Percentiles rank a stretch among this genome's conserved stretches.
Conservation (phyloP, 2,888 invertebrate genomes). For the Schrankia costaestrigalis region DNA sequence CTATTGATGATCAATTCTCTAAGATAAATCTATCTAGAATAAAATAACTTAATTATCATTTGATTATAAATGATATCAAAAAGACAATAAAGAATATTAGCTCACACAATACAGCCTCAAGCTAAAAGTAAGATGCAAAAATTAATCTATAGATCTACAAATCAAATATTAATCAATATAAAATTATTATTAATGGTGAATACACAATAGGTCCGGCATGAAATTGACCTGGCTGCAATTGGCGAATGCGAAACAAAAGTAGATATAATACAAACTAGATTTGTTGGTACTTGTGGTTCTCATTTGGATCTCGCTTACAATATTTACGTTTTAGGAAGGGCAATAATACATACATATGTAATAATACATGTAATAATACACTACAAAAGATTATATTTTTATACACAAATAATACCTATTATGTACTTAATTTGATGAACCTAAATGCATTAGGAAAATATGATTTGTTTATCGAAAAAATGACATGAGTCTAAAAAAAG, state of each 20-base stretch:
- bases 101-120: slow-evolving; percentile 1
- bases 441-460: too few relatives aligned
- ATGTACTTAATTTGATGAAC: too few relatives aligned
- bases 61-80: background rate
- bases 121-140: slow-evolving; percentile 4
- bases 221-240: slow-evolving; percentile 12
- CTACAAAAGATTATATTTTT: too few relatives aligned
- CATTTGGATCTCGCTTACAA: slow-evolving; percentile 3
- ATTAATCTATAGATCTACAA: slow-evolving; percentile 5
- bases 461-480: too few relatives aligned
- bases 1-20: too few relatives aligned
- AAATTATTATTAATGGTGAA: slow-evolving; percentile 10
- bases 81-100: background rate
- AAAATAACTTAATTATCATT: too few relatives aligned
- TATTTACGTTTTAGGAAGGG: background rate
- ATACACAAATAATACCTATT: too few relatives aligned
- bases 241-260: slow-evolving; percentile 10
- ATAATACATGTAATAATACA: too few relatives aligned
- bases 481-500: too few relatives aligned
- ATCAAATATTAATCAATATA: slow-evolving; percentile 7
- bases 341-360: background rate
- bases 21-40: too few relatives aligned
- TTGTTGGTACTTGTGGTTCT: slow-evolving; percentile 7
- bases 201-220: slow-evolving; percentile 9
- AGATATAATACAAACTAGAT: slow-evolving; percentile 1